These are phyloP conservation scores for Sarcophaga rosellei DNA, from an alignment of 2,888 invertebrate genomes.

Conservation along the genomic window DNA sequence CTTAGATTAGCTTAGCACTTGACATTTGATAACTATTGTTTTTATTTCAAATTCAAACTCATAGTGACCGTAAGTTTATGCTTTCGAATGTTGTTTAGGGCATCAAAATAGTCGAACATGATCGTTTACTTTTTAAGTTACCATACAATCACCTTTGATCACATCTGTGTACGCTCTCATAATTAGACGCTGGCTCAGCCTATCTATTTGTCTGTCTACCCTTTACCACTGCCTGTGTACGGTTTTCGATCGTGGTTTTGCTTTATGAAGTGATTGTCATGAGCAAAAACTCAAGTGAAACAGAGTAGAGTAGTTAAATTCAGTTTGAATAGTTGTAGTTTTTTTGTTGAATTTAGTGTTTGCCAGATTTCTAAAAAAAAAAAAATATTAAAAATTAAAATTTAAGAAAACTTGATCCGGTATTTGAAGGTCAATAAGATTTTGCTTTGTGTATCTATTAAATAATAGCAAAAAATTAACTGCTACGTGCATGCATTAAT, in stretches of 20 bases:
- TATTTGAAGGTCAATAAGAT: constrained; percentile 50
- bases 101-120: neutral
- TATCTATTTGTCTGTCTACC: constrained; percentile 9
- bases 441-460: constrained; percentile 18
- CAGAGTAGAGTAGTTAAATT: neutral
- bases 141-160: too few relatives aligned
- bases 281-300: constrained; percentile 30
- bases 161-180: neutral
- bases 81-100: neutral
- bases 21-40: neutral
- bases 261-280: constrained; percentile 32
- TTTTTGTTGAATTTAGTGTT: too few relatives aligned
- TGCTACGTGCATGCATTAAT: neutral
- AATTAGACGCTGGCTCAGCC: constrained; percentile 6
- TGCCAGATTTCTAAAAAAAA: neutral
- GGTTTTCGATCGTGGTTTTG: constrained; percentile 29
- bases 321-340: neutral
- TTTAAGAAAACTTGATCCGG: constrained; percentile 42
- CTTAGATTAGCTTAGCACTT: too few relatives aligned
- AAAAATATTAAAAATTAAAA: neutral
- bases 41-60: neutral
- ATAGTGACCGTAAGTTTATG: neutral
- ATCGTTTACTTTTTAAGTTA: neutral
- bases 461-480: neutral
- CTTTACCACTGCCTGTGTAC: neutral